These are phyloP conservation scores for Halocynthia aurantium DNA, from an alignment of 23 tunicate species.

Conservation along the genomic window DNA sequence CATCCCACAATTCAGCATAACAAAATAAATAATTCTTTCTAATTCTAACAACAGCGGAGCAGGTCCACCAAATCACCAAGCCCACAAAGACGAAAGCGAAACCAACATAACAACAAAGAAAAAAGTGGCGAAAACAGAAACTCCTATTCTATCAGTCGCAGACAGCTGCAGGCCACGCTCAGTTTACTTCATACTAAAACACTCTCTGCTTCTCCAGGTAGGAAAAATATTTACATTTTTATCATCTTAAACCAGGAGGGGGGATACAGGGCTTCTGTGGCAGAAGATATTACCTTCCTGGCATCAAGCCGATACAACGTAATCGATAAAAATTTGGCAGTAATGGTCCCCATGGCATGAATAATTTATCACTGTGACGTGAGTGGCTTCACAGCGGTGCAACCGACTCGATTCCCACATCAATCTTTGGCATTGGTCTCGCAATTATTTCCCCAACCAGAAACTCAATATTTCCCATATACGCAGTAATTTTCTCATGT, in stretches of 20 bases:
- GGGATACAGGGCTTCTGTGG: not conserved
- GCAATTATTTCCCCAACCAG: no score
- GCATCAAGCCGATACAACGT: not conserved
- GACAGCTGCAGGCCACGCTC: not conserved
- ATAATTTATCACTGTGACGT: no score
- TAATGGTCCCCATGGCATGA: no score
- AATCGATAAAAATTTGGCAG: no score
- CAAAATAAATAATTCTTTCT: not conserved
- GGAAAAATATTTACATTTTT: not conserved
- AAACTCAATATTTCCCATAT: no score
- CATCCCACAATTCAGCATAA: not conserved
- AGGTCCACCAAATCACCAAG: not conserved
- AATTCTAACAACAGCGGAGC: not conserved
- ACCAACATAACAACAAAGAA: not conserved
- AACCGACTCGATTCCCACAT: no score
- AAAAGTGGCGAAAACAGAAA: no score
- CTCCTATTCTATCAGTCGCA: not conserved
- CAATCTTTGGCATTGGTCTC: no score
- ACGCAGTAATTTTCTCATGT: no score
- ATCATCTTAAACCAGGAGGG: not conserved
- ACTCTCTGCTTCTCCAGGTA: conserved; percentile 6
- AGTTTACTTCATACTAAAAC: conserved; percentile 3
- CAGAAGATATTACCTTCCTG: not conserved
- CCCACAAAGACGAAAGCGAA: not conserved
- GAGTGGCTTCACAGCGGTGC: no score